phyloP scores from a whole-genome alignment of 2,797 vertebrate species.

The Xenentodon cancila region DNA sequence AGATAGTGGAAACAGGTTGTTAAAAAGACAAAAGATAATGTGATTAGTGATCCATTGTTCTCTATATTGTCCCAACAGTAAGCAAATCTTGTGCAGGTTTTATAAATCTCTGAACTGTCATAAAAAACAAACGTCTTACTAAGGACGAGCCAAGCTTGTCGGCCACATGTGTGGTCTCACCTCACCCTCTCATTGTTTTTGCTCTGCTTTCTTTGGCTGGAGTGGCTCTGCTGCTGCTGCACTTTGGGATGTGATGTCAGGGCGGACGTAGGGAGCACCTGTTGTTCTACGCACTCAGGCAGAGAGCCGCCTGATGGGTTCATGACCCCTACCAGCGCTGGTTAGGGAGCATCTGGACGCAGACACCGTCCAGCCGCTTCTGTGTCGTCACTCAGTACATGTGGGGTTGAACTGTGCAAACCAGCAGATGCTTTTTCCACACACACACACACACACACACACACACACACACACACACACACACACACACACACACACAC shows the following conservation, averaged over 20 bases:
- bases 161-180: conserved; percentile 43
- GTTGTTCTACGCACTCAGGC: conserved; percentile 69
- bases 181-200: conserved; percentile 56
- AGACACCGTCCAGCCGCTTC: background rate
- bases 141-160: no score
- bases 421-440: background rate
- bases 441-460: conserved; percentile 11
- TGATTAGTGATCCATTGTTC: no score
- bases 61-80: no score
- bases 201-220: conserved; percentile 72
- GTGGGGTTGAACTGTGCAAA: background rate
- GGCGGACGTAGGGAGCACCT: conserved; percentile 74
- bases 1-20: no score
- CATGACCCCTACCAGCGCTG: conserved; percentile 45
- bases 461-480: no score
- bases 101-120: no score
- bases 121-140: no score
- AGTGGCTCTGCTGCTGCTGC: conserved; percentile 35
- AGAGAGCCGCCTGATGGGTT: conserved; percentile 49
- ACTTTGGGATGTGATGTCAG: conserved; percentile 72
- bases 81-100: no score
- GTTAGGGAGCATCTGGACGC: conserved; percentile 41
- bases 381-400: no score
- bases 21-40: no score
- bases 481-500: no score